phyloP scores from a whole-genome alignment of 2,888 invertebrate genomes.

The Caenorhabditis japonica region DNA sequence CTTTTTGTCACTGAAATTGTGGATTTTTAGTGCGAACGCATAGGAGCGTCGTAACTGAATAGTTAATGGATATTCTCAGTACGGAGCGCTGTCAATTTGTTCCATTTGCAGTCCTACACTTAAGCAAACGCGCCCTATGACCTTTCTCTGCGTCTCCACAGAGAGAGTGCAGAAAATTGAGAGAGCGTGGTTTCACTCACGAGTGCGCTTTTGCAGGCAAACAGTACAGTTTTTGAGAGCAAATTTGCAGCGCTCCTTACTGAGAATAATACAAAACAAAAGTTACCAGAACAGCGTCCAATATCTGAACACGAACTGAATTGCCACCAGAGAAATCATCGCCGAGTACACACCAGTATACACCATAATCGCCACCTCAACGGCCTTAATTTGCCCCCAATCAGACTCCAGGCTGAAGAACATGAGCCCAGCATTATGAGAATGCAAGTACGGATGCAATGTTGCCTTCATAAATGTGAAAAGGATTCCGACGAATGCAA shows the following conservation, averaged over 20 bases:
- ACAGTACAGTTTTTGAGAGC: too few relatives aligned
- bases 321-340: conserved; percentile 21
- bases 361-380: conserved; percentile 23
- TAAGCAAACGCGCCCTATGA: too few relatives aligned
- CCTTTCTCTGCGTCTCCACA: too few relatives aligned
- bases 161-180: too few relatives aligned
- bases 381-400: conserved; percentile 9
- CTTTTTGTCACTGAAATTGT: conserved; percentile 15
- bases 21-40: not conserved
- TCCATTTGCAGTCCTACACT: too few relatives aligned
- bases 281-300: conserved; percentile 15
- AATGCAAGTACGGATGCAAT: conserved; percentile 24
- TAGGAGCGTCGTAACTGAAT: too few relatives aligned
- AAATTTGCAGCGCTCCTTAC: too few relatives aligned
- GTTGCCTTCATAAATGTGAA: conserved; percentile 26
- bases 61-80: too few relatives aligned
- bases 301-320: conserved; percentile 28
- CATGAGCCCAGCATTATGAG: conserved; percentile 17
- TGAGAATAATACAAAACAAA: too few relatives aligned
- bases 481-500: conserved; percentile 12
- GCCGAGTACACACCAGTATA: conserved; percentile 27
- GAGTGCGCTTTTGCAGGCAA: too few relatives aligned
- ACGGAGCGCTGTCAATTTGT: too few relatives aligned
- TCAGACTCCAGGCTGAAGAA: conserved; percentile 26
- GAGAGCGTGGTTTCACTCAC: too few relatives aligned